A percentile compares a stretch with the other conserved stretches of the same genome.
Conservation (phyloP, 2,888 invertebrate genomes). For the Subacronicta megacephala region DNA sequence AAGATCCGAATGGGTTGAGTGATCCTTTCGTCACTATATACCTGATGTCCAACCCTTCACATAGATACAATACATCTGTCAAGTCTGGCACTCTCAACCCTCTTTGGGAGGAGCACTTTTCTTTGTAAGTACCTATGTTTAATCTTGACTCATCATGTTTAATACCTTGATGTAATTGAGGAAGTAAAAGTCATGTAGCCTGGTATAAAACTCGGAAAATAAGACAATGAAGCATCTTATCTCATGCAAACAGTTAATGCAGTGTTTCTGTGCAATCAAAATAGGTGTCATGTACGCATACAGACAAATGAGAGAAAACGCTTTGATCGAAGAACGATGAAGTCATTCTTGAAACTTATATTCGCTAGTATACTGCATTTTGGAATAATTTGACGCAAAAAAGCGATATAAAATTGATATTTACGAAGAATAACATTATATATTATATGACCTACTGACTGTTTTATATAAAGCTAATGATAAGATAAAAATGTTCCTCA, state of each 20-base stretch:
- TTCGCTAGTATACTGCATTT: conserved; percentile 16
- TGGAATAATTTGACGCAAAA: conserved; percentile 22
- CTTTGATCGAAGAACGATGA: conserved; percentile 23
- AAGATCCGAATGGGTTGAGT: conserved; percentile 97
- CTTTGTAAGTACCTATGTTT: conserved; percentile 92
- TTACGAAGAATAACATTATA: background rate
- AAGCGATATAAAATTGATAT: background rate
- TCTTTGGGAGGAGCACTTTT: conserved; percentile 99
- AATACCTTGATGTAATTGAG: background rate
- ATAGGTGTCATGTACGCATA: conserved; percentile 16
- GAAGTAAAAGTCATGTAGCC: conserved; percentile 12
- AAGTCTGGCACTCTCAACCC: conserved; percentile 97
- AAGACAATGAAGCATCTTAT: conserved; percentile 19
- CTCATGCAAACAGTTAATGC: conserved; percentile 29
- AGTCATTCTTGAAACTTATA: conserved; percentile 30
- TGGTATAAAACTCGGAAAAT: conserved; percentile 17
- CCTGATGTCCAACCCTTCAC: conserved; percentile 93
- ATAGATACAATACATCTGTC: conserved; percentile 97
- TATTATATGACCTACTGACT: conserved; percentile 12
- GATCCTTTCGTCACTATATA: conserved; percentile 99
- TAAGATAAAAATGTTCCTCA: conserved; percentile 22
- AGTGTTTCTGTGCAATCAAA: conserved; percentile 27
- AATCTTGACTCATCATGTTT: background rate
- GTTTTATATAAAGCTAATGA: conserved; percentile 24
- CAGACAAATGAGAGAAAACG: conserved; percentile 29